These are phyloP conservation scores for Melanotaenia duboulayi DNA, from an alignment of 2,113 vertebrate species.

Conservation along the genomic window DNA sequence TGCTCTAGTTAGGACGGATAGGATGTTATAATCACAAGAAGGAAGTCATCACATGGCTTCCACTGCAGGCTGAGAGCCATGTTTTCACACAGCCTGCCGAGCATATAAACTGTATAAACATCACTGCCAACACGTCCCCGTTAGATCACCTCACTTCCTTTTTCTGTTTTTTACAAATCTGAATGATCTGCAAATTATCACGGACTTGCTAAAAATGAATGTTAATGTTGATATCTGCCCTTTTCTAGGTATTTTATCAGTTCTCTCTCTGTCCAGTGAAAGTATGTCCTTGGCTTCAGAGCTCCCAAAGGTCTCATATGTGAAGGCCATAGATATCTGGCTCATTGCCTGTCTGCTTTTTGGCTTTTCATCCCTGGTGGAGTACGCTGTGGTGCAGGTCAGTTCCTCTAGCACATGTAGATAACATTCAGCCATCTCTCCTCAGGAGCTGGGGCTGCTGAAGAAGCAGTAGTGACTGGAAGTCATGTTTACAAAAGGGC, in stretches of 20 bases:
- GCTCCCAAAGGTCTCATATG: slow-evolving; percentile 96
- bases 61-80: too few species aligned
- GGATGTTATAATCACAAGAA: too few species aligned
- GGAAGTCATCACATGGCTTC: too few species aligned
- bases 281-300: slow-evolving; percentile 93
- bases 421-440: too few species aligned
- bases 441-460: too few species aligned
- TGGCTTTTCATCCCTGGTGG: slow-evolving; percentile 93
- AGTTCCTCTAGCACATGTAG: slow-evolving; percentile 9
- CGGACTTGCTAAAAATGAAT: background rate
- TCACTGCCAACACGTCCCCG: too few species aligned
- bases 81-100: too few species aligned
- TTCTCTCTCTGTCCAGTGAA: slow-evolving; percentile 95
- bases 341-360: slow-evolving; percentile 95
- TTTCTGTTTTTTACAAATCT: slow-evolving; percentile 3
- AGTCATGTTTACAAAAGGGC: too few species aligned
- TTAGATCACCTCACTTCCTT: background rate
- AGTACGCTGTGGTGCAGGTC: slow-evolving; percentile 95
- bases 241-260: slow-evolving; percentile 93
- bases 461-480: too few species aligned
- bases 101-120: too few species aligned
- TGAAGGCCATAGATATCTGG: slow-evolving; percentile 98
- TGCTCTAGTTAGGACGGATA: too few species aligned
- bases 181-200: background rate
- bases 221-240: slow-evolving; percentile 15